Conservation (phyloP, 2,113 vertebrate species). For the Sapajus apella region DNA sequence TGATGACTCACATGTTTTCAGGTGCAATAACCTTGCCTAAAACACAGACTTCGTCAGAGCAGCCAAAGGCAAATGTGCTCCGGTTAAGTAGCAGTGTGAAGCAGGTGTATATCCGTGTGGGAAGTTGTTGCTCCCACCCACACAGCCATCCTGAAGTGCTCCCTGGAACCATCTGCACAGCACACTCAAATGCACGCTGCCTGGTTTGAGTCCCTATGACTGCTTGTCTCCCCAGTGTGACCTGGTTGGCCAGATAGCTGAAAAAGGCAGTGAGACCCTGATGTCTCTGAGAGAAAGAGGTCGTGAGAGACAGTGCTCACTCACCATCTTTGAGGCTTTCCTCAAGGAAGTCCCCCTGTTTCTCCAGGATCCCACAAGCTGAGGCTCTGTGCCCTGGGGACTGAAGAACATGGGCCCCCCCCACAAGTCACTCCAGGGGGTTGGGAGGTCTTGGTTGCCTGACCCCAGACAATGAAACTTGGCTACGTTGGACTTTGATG, state of each 20-base stretch:
- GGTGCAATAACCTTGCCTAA: background rate
- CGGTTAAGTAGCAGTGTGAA: no score
- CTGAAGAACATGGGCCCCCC: background rate
- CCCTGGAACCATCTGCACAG: background rate
- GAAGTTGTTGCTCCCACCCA: rapidly evolving
- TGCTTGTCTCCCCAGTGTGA: background rate
- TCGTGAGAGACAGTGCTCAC: background rate
- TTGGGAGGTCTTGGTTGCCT: background rate
- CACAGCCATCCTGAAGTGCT: background rate
- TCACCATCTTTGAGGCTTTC: background rate
- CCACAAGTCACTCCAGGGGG: no score
- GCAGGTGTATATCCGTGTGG: background rate
- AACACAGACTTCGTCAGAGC: background rate
- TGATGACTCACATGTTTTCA: background rate
- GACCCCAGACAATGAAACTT: background rate
- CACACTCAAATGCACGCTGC: background rate
- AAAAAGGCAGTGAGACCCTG: background rate
- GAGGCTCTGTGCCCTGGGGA: background rate
- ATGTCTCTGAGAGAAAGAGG: background rate
- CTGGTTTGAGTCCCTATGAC: background rate
- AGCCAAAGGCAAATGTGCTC: rapidly evolving
- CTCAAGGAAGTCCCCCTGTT: background rate
- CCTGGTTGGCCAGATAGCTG: background rate
- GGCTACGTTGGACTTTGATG: background rate
- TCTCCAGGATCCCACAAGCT: background rate